A percentile compares a stretch with the other conserved stretches of the same genome.
phyloP scores from a whole-genome alignment of 1,140 invertebrate genomes.

The Zaprionus vittiger region DNA sequence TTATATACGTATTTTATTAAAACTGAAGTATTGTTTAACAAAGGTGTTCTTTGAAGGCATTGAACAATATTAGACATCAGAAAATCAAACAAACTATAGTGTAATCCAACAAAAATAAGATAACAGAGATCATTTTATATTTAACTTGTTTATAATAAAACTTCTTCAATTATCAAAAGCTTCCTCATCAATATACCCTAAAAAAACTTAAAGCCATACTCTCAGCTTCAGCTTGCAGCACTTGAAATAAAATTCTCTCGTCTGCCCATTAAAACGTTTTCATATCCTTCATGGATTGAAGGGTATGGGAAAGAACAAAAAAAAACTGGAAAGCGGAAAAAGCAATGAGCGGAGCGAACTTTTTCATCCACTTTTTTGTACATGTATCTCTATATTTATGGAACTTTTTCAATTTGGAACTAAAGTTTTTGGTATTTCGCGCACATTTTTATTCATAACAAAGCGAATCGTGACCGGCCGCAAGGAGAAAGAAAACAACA shows the following conservation, averaged over 20 bases:
- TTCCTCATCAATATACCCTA: not conserved
- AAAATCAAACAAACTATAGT: no score
- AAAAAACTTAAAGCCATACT: not conserved
- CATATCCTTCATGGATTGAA: not conserved
- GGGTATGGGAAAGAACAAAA: constrained; percentile 8
- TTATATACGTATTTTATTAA: not conserved
- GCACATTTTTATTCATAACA: constrained; percentile 79
- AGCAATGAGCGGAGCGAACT: constrained; percentile 56
- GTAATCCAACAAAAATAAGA: no score
- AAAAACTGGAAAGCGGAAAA: constrained; percentile 16
- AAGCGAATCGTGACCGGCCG: constrained; percentile 66
- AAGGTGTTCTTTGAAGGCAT: no score
- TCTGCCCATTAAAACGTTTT: not conserved
- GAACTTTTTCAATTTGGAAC: constrained; percentile 82
- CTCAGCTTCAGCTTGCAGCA: not conserved
- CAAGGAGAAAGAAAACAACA: constrained; percentile 64
- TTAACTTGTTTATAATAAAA: no score
- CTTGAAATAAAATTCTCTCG: not conserved
- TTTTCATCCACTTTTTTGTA: constrained; percentile 54
- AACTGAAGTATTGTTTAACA: no score
- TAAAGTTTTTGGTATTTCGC: constrained; percentile 74
- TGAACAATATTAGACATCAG: no score
- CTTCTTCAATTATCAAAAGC: no score
- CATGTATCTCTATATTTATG: constrained; percentile 80
- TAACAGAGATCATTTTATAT: no score